Evolutionary conservation across 2,797 vertebrate species (phyloP), one percentile per base, ranked within the genome.

Genomic region (Streptopelia turtur): DNA sequence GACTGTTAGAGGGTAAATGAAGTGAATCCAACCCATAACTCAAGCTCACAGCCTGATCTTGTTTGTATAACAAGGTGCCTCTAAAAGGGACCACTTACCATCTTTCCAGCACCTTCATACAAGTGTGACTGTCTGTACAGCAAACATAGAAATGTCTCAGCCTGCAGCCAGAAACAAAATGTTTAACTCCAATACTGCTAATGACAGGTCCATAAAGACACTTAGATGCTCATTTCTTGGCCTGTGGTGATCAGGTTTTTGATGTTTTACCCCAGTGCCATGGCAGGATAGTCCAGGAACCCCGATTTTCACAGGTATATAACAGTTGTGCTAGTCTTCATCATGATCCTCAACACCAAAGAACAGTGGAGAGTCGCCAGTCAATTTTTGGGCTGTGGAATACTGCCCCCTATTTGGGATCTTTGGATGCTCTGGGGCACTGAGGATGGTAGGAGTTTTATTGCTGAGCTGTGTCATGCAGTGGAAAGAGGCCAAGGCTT

Each of bases 341-440:
- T 81, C 4, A 5, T 0, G 3, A 30, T 24, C 13, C 1, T 0
- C n/a, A 47, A 8, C 0, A 1, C 22, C 35, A 55, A 59, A 61
- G 33, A 43, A 35, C 22, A 20, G 41, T 43, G 10, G 16, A 30
- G 17, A 45, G 49, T 71, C 24, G 4, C 27, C 1, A 2, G 6
- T 50, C 71, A 21, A 2, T 63, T 75, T 84, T 37, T 41, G 70
- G 21, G 24, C 24, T 56, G 35, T 52, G 76, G 18, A 55, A 63
- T 37, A 21, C 33, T 80, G 30, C 9, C 28, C 23, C 20, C 30
- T 60, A 0, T 72, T 79, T n/a, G 57, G 61, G 74, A 43, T 55
- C 25, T 70, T 66, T 49, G 83, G 16, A 35, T 84, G 22, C 27
- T 78, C 23, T 37, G 45, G 14, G 6, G 10, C 50, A 11, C 11